Evolutionary conservation across 2,888 invertebrate species (phyloP).

Genomic region (Drosophila anomalipes): DNA sequence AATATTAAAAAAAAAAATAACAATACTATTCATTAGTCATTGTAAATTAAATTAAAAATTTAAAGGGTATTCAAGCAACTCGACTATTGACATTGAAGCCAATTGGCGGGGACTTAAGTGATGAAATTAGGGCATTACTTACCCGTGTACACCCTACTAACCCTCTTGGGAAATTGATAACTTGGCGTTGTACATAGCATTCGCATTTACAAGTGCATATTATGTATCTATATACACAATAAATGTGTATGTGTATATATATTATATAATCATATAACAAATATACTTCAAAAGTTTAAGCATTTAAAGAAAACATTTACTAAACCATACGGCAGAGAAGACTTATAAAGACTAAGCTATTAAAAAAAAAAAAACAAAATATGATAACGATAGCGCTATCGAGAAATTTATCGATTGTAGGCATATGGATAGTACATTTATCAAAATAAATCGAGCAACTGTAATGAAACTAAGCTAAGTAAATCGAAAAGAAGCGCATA

Average conservation of each 20-base stretch:
- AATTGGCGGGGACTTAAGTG: neutral
- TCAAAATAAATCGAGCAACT: slow-evolving; percentile 35
- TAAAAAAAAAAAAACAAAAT: slow-evolving; percentile 8
- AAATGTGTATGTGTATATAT: slow-evolving; percentile 32
- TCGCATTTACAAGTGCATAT: slow-evolving; percentile 36
- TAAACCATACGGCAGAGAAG: slow-evolving; percentile 65
- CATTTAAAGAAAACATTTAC: slow-evolving; percentile 48
- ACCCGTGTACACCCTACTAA: slow-evolving; percentile 15
- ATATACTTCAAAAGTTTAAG: slow-evolving; percentile 31
- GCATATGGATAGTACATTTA: slow-evolving; percentile 31
- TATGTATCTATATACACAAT: slow-evolving; percentile 25
- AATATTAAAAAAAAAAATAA: neutral
- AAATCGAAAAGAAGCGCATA: slow-evolving; percentile 11
- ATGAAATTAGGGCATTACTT: neutral
- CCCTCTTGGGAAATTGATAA: slow-evolving; percentile 19
- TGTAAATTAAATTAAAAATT: neutral
- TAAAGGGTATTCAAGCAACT: slow-evolving; percentile 4
- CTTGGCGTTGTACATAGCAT: slow-evolving; percentile 64
- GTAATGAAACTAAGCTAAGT: slow-evolving; percentile 48
- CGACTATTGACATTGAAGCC: slow-evolving; percentile 5
- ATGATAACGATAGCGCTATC: slow-evolving; percentile 15
- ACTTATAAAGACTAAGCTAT: slow-evolving; percentile 70
- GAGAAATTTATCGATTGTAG: slow-evolving; percentile 32
- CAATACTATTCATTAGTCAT: slow-evolving; percentile 7
- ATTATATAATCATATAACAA: slow-evolving; percentile 11